Percentiles rank a stretch among this genome's conserved stretches.
These are phyloP conservation scores for Keiferia lycopersicella DNA, from an alignment of 2,888 invertebrate species.

Conservation along the genomic window DNA sequence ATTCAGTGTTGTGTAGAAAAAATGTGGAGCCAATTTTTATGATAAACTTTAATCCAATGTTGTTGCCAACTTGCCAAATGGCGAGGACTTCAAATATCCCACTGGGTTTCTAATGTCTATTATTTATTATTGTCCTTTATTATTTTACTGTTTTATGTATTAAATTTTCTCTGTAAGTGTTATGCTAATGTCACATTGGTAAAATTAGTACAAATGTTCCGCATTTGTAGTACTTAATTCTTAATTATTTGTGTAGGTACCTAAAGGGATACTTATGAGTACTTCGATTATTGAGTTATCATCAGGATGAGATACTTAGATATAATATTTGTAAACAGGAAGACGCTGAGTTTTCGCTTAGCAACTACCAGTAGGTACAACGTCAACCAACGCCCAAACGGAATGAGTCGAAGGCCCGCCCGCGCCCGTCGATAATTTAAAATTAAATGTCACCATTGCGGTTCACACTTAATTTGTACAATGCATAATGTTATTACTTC, in stretches of 20 bases:
- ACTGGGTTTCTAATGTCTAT: background rate
- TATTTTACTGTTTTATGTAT: background rate
- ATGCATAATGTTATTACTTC: conserved; percentile 73
- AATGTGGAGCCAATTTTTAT: background rate
- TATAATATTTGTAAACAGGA: no score
- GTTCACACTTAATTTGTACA: conserved; percentile 76
- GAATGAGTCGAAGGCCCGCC: conserved; percentile 73
- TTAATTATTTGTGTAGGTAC: no score
- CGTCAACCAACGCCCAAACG: conserved; percentile 55
- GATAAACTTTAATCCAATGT: no score
- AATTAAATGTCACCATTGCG: conserved; percentile 78
- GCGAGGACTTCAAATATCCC: background rate
- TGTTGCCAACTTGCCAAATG: background rate
- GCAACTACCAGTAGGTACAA: conserved; percentile 49
- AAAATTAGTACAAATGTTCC: no score
- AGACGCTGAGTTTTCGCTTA: conserved; percentile 13
- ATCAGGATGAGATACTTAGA: no score
- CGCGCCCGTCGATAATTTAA: conserved; percentile 69
- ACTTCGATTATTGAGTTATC: no score
- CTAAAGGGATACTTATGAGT: no score
- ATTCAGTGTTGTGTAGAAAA: background rate
- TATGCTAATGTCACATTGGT: no score
- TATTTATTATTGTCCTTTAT: background rate
- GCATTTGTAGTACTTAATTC: no score
- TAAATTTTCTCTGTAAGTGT: no score